A percentile compares a stretch with the other conserved stretches of the same genome.
Conservation (phyloP, 1,140 invertebrate genomes). For the Pseudomyrmex cubaensis region DNA sequence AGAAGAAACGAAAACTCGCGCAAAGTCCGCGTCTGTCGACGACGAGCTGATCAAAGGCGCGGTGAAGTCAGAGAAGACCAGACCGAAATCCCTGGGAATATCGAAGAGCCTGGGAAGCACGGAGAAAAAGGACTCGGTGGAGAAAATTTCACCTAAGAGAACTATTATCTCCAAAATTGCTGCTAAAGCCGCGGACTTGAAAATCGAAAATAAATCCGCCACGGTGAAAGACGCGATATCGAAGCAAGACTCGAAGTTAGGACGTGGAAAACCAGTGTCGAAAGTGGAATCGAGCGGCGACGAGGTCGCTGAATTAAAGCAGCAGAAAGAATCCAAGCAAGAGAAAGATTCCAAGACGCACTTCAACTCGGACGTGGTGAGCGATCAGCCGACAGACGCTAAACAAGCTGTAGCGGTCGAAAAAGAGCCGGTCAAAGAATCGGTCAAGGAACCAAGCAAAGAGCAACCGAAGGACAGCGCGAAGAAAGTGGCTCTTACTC, state of each 20-base stretch:
- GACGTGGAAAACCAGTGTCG: slow-evolving; percentile 5
- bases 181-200: slow-evolving; percentile 7
- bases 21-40: slow-evolving; percentile 83
- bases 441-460: slow-evolving; percentile 16
- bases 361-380: slow-evolving; percentile 29
- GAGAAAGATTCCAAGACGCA: slow-evolving; percentile 35
- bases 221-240: slow-evolving; percentile 6
- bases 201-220: slow-evolving; percentile 11
- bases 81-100: slow-evolving; percentile 82
- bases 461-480: slow-evolving; percentile 30
- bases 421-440: slow-evolving; percentile 13
- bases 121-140: slow-evolving; percentile 81
- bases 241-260: slow-evolving; percentile 47
- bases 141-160: slow-evolving; percentile 82
- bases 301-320: slow-evolving; percentile 22
- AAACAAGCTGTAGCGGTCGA: neutral
- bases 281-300: slow-evolving; percentile 21
- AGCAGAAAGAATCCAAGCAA: neutral
- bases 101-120: slow-evolving; percentile 83
- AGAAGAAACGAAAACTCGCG: slow-evolving; percentile 77
- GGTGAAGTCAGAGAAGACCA: slow-evolving; percentile 77
- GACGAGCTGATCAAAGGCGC: slow-evolving; percentile 81
- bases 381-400: slow-evolving; percentile 1
- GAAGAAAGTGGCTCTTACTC: slow-evolving; percentile 71
- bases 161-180: slow-evolving; percentile 65